Evolutionary conservation across 2,113 vertebrate genomes (phyloP).

Genomic region (Cryptomyrus ogoouensis): DNA sequence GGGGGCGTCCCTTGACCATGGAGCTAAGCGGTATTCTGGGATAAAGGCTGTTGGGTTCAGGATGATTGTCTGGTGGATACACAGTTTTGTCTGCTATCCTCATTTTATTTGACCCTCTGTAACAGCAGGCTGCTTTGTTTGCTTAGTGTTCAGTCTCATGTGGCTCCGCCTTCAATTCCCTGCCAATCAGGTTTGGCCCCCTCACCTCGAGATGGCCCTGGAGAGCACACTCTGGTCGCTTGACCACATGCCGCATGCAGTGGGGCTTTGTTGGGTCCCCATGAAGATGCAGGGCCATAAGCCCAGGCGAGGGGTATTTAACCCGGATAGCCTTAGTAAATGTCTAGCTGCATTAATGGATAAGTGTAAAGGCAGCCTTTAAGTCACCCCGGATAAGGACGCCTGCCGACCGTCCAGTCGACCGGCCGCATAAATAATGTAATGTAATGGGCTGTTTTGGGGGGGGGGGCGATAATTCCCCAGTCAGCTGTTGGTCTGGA

Average conservation of each 20-base stretch:
- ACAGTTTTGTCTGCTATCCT: not conserved
- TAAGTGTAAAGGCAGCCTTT: constrained; percentile 7
- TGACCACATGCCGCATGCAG: not conserved
- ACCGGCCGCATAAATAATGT: constrained; percentile 2
- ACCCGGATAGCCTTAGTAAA: not conserved
- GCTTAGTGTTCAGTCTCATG: not conserved
- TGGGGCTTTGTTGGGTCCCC: not conserved
- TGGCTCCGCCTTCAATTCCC: not conserved
- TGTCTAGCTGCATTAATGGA: constrained; percentile 4
- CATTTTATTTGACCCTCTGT: not conserved
- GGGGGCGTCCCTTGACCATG: not conserved
- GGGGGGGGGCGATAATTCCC: not conserved
- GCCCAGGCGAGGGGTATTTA: not conserved
- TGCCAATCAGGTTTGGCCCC: not conserved
- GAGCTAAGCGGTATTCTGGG: not conserved
- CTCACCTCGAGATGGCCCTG: not conserved
- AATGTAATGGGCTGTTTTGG: constrained; percentile 1
- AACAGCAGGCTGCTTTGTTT: not conserved
- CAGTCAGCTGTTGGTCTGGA: constrained; percentile 12
- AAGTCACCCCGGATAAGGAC: not conserved
- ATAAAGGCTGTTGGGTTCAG: not conserved
- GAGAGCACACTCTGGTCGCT: not conserved
- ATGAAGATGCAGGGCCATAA: not conserved
- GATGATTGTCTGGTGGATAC: not conserved
- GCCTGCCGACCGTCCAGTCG: not conserved